Base-by-base conservation (phyloP, 2,888 invertebrate species). In the Sphinx pinastri region DNA sequence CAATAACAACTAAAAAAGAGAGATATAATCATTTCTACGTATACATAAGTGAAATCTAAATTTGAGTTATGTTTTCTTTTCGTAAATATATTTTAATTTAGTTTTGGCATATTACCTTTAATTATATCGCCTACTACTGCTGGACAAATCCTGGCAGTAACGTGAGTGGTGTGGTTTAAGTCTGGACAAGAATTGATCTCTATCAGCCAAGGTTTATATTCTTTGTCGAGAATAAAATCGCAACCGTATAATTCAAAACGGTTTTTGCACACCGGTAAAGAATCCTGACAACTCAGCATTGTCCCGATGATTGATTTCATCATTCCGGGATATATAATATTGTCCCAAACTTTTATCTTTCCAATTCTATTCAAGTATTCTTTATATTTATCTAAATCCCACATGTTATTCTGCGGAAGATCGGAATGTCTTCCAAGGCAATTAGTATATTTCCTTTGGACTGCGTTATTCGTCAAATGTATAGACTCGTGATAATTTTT, bases 171-270 rank as follows among this genome's bases (percentile, higher is more conserved):
- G 31, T 96, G 95, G 73, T 95, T 94, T 89, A 99, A 95, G 88
- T 98, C 97, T 0, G 98, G 98, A 82, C 97, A 96, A 2, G 97
- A 97, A 92, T 99, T 99, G 76, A 99, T 98, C 94, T 99, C 99
- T 79, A 99, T 97, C 73, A 99, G 91, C 97, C 98, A 98, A 0
- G 98, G 98, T 73, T 96, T 95, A 78, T 96, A 97, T 80, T 97
- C 96, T 81, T 98, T 96, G 71, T 97, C 97, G 54, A 99, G 87
- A 94, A 99, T 97, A 86, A 99, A 99, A 90, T 99, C 99, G 69
- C 98, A 98, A 8, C 98, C 99, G 84, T 98, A 98, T 54, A 98
- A 85, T 87, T 99, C 98, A 88, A 98, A 99, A 71, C 97, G 96
- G 81, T 97, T 97, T 80, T 95, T 95, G 73, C 96, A 93, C 25